Conservation (phyloP, 2,888 invertebrate genomes). For the Erebia aethiops region DNA sequence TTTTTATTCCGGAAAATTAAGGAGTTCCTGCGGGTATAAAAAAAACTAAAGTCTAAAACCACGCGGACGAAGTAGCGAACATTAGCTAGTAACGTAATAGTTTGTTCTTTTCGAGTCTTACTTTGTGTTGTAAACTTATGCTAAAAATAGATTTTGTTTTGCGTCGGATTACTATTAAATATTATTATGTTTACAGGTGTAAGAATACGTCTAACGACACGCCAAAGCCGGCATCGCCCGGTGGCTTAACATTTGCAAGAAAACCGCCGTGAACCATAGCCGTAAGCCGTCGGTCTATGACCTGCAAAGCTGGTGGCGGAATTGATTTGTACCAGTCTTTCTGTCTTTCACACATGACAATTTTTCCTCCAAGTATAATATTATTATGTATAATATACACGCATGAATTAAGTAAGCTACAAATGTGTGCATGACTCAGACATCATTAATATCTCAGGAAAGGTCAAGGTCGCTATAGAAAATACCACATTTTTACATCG, state of each 20-base stretch:
- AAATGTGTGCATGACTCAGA: constrained; percentile 31
- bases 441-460: constrained; percentile 28
- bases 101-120: too few species aligned
- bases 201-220: neutral
- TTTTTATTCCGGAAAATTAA: too few species aligned
- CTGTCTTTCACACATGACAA: neutral
- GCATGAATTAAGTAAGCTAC: constrained; percentile 22
- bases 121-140: too few species aligned
- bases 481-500: constrained; percentile 30
- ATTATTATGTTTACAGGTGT: too few species aligned
- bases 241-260: neutral
- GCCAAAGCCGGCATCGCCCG: neutral
- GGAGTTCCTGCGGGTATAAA: too few species aligned
- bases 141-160: too few species aligned
- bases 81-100: too few species aligned
- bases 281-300: neutral
- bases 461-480: constrained; percentile 41
- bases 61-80: too few species aligned
- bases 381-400: neutral
- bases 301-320: neutral
- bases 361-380: neutral
- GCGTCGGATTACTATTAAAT: too few species aligned
- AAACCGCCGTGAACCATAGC: neutral
- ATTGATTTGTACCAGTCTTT: neutral
- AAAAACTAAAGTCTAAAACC: too few species aligned